Evolutionary conservation across 2,888 invertebrate species (phyloP), one percentile per base, ranked within the genome.

Genomic region (Coelopa pilipes): DNA sequence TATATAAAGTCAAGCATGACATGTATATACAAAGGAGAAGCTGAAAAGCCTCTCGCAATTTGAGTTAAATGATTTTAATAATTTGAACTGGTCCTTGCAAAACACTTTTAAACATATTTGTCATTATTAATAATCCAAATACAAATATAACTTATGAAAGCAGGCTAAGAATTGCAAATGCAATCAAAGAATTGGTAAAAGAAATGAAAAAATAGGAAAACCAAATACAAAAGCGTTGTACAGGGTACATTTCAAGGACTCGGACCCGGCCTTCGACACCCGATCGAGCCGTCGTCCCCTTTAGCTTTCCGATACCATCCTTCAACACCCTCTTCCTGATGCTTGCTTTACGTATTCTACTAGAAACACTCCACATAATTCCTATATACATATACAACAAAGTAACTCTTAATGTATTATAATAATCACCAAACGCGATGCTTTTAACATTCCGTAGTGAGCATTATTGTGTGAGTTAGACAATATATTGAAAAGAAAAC

Each of bases 401-500:
- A n/a, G n/a, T 34, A 34, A 21, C 57, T 57, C 46, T 46, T 46
- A 19, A 69, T 69, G 57, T 57, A 59, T 46, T 55, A 55, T 19
- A 21, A 57, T 45, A 57, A 46, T 46, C 45, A 66, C 49, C 34
- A 17, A 66, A 50, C 47, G 82, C 82, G 82, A 81, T 73, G 59
- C 63, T 62, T 21, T n/a, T 49, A 67, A 49, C 46, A 67, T 24
- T 50, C 60, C 62, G 21, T 70, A 21, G 78, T 80, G 78, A 78
- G 82, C 81, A 83, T 82, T 84, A 84, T 86, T 85, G 85, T 87
- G 87, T 87, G 87, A 87, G 82, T 85, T 85, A 85, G 87, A 87
- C 87, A 87, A 87, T 87, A 87, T 78, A 50, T 34, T 7, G 24
- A 34, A 34, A 34, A 71, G 12, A 69, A 12, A 21, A 45, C 62